These are phyloP conservation scores for Ophioderma brevispina DNA, from an alignment of 35 echinoderm and acorn worm species.

Conservation along the genomic window DNA sequence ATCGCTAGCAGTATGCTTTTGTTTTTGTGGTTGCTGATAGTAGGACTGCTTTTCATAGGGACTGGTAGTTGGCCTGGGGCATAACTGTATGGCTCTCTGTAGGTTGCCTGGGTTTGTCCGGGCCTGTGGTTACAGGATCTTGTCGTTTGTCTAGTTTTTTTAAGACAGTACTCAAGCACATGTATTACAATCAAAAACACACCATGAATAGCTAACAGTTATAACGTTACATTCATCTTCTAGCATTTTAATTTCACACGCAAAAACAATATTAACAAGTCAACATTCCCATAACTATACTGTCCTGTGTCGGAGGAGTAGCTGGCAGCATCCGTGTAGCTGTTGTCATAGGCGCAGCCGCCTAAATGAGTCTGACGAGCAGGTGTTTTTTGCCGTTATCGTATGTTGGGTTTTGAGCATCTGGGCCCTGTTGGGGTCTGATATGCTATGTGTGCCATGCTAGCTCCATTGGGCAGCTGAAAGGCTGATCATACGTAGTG, in stretches of 20 bases:
- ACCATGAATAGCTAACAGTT: no score
- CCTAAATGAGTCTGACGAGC: constrained; percentile 71
- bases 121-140: constrained; percentile 56
- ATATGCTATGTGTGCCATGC: constrained; percentile 35
- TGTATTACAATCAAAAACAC: no score
- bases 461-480: constrained; percentile 34
- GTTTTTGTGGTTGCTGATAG: constrained; percentile 88
- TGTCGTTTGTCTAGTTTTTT: constrained; percentile 60
- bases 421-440: constrained; percentile 60
- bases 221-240: no score
- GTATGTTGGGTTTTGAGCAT: constrained; percentile 77
- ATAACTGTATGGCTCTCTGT: constrained; percentile 44
- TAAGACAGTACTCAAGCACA: no score
- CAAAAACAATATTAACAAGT: not conserved
- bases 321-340: constrained; percentile 38
- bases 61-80: constrained; percentile 47
- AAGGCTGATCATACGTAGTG: constrained; percentile 73
- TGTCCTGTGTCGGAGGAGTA: constrained; percentile 56
- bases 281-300: constrained; percentile 77
- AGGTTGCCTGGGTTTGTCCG: constrained; percentile 45
- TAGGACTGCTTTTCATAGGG: constrained; percentile 95
- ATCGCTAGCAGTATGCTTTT: constrained; percentile 67
- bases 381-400: constrained; percentile 60
- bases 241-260: no score
- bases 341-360: constrained; percentile 72